Evolutionary conservation across 1,140 invertebrate genomes (phyloP).

Genomic region (Saccostrea echinata): DNA sequence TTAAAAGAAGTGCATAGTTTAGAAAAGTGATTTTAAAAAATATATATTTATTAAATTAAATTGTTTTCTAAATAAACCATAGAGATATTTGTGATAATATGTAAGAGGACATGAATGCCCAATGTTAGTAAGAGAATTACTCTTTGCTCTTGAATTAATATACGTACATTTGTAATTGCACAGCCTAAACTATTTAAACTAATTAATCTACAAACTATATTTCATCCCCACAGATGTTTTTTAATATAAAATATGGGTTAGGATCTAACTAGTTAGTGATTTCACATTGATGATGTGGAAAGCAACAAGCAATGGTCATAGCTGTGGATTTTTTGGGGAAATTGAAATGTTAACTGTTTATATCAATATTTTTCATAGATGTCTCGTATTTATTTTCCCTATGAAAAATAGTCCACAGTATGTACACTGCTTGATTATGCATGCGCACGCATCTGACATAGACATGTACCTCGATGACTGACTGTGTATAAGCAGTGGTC

Average conservation of each 20-base stretch:
- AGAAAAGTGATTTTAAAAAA: neutral
- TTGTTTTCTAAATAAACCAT: neutral
- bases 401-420: neutral
- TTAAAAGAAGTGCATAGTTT: neutral
- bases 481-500: constrained; percentile 36
- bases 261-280: constrained; percentile 11
- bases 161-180: neutral
- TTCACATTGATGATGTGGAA: constrained; percentile 1
- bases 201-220: neutral
- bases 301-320: neutral
- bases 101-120: neutral
- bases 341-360: neutral
- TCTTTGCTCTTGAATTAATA: neutral
- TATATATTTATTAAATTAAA: neutral
- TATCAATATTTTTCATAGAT: neutral
- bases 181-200: neutral
- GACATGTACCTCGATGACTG: constrained; percentile 37
- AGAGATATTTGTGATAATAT: neutral
- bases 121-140: too few relatives aligned
- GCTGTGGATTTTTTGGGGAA: neutral
- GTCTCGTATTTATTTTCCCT: neutral
- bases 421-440: neutral
- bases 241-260: neutral
- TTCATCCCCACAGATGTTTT: neutral
- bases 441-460: constrained; percentile 33